Evolutionary conservation across 2,888 invertebrate genomes (phyloP), one percentile per base, ranked within the genome.

Genomic region (Yponomeuta evonymella): DNA sequence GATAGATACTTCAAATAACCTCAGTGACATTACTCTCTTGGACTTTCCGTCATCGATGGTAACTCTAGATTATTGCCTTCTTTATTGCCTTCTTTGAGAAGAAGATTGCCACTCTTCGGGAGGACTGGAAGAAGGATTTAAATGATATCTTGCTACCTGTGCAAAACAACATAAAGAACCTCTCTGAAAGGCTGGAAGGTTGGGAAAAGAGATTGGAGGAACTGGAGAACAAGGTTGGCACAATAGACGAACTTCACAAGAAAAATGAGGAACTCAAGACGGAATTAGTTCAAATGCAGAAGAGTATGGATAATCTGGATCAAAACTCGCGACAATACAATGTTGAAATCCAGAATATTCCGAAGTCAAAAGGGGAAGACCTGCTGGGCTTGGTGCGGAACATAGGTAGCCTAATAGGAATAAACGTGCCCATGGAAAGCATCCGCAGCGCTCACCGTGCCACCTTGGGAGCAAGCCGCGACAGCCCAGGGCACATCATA

Each of bases 311-410:
- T 36, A 71, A 72, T 2, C 58, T 51, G 8, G 73, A 73, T 11
- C 73, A 73, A 48, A 48, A 12, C 12, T 10, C 72, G 3, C 67
- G 73, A 8, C 30, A 5, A 5, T 72, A 71, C 33, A 73, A 73
- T 33, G 8, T 73, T 1, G 73, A 73, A 48, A 69, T 73, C 2
- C 73, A 73, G 12, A 72, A 72, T 67, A 36, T 73, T 12, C 73
- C 65, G 4, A 33, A 65, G 30, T 29, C 29, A 10, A 65, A 65
- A 12, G 65, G 30, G 8, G 65, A 65, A 33, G 29, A 63, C 29
- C 63, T 63, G n/a, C 2, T 23, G 8, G 63, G 29, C 2, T 8
- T 63, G n/a, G 23, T 65, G 29, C 30, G 33, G 1, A 30, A 29
- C 65, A 65, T 65, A 6, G 65, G 29, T 12, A 65, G 6, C 3